phyloP scores from a whole-genome alignment of 92 coral and sea anemone species.

The Heteractis magnifica region DNA sequence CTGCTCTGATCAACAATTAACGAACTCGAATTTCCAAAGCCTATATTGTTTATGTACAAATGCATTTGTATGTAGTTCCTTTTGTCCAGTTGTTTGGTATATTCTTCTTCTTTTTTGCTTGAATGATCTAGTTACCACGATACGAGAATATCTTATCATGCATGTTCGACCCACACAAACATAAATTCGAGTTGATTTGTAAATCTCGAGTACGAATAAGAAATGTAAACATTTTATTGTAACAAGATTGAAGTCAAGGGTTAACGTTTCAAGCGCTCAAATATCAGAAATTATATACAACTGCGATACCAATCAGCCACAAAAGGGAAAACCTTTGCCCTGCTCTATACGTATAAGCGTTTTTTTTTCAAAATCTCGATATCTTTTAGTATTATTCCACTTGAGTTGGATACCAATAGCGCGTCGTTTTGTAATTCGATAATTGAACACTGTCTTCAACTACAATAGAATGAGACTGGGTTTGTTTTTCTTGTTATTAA shows the following conservation, averaged over 20 bases:
- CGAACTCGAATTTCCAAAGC: neutral
- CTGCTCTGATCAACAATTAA: neutral
- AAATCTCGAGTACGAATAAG: conserved; percentile 12
- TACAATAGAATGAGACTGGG: conserved; percentile 12
- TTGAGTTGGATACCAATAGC: neutral
- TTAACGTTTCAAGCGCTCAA: conserved; percentile 11
- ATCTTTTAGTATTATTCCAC: neutral
- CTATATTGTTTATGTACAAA: conserved; percentile 20
- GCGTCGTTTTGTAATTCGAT: conserved; percentile 23
- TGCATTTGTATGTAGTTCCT: conserved; percentile 23
- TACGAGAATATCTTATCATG: neutral
- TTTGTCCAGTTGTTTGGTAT: conserved; percentile 23
- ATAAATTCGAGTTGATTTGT: conserved; percentile 21
- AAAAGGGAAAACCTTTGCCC: neutral
- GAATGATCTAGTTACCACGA: neutral
- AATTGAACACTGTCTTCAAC: conserved; percentile 35
- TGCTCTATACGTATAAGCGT: neutral
- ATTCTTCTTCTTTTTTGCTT: neutral
- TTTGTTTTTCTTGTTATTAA: conserved; percentile 26
- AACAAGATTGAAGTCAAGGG: conserved; percentile 16
- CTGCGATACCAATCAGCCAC: neutral
- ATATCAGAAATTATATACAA: neutral
- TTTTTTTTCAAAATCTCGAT: neutral
- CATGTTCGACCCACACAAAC: neutral
- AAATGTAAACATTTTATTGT: conserved; percentile 31